Percentiles rank a stretch among this genome's conserved stretches.
These are phyloP conservation scores for Artemisiospiza belli DNA, from an alignment of 2,113 vertebrate genomes.

Conservation along the genomic window DNA sequence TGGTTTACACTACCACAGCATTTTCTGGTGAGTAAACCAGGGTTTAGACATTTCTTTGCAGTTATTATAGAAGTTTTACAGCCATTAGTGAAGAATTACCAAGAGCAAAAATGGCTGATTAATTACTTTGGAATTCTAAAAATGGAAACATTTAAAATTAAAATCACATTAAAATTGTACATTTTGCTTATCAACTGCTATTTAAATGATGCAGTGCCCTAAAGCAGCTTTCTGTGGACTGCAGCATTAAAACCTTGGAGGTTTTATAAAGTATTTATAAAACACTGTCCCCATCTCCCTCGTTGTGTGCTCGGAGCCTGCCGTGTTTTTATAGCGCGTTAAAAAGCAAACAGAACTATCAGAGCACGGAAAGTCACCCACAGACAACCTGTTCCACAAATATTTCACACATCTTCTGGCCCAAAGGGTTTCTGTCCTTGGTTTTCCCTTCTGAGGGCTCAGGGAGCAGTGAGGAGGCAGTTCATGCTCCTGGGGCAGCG, in stretches of 20 bases:
- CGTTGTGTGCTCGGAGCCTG: not conserved
- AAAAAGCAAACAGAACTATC: not conserved
- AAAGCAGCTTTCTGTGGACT: not conserved
- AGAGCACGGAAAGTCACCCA: constrained; percentile 14
- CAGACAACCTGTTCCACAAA: constrained; percentile 51
- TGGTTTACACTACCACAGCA: constrained; percentile 7
- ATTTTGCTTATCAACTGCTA: not conserved
- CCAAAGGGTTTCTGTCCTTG: not conserved
- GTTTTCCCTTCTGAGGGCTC: not conserved
- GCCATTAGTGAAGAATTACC: not conserved
- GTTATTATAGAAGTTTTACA: not conserved
- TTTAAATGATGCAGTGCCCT: not conserved
- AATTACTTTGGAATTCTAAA: not conserved
- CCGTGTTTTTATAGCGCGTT: not conserved
- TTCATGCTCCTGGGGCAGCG: not conserved
- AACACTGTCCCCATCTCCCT: not conserved
- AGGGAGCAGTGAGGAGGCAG: not conserved
- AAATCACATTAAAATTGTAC: not conserved
- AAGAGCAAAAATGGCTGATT: not conserved
- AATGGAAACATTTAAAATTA: not conserved
- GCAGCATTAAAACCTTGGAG: not conserved
- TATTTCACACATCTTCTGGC: not conserved
- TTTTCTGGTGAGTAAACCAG: not conserved
- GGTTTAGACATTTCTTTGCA: constrained; percentile 5
- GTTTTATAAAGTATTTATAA: not conserved